Evolutionary conservation across 35 echinoderm and acorn worm genomes (phyloP).

Genomic region (Lytechinus pictus): DNA sequence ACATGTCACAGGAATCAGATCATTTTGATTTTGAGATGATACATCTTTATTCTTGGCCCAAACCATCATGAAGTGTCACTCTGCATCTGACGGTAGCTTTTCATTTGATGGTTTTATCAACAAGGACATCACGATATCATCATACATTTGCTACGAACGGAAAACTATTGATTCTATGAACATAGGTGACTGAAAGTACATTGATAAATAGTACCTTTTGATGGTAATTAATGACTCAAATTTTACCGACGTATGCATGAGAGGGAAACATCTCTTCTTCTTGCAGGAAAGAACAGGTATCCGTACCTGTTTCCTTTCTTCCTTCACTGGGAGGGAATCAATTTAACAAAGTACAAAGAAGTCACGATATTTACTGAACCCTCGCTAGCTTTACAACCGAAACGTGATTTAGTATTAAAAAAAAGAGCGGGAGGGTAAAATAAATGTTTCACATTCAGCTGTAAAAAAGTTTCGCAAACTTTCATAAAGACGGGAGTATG

Average conservation of each 20-base stretch:
- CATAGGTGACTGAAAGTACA: neutral
- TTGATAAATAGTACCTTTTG: neutral
- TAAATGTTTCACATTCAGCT: no score
- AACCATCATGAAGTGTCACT: neutral
- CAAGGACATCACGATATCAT: neutral
- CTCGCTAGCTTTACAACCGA: neutral
- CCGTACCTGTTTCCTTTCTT: neutral
- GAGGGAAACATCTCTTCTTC: neutral
- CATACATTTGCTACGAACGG: neutral
- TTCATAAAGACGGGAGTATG: no score
- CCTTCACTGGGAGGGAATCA: neutral
- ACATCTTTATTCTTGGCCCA: neutral
- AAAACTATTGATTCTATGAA: neutral
- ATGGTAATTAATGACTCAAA: constrained; percentile 13
- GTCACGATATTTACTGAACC: neutral
- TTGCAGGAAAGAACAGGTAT: constrained; percentile 11
- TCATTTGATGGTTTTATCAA: neutral
- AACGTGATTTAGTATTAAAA: no score
- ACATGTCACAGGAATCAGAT: neutral
- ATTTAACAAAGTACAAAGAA: neutral
- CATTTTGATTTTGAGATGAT: neutral
- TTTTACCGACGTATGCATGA: neutral
- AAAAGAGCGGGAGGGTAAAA: neutral
- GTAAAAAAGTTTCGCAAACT: no score
- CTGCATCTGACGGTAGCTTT: neutral